These are phyloP conservation scores for Epinephelus moara DNA, from an alignment of 2,113 vertebrate genomes.

Conservation along the genomic window DNA sequence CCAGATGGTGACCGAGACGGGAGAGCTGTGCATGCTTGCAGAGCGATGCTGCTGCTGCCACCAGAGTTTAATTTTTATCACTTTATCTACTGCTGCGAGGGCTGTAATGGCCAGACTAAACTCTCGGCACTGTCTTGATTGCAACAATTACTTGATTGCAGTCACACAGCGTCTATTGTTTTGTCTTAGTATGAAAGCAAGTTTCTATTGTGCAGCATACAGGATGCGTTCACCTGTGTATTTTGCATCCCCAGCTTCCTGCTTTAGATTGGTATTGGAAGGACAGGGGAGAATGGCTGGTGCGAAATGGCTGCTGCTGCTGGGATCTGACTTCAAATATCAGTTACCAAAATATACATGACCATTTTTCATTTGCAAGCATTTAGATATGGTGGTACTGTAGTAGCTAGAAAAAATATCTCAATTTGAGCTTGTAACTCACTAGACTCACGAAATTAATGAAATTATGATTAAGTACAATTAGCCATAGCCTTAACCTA, in stretches of 20 bases:
- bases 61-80: slow-evolving; percentile 46
- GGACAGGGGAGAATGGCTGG: background rate
- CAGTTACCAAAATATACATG: background rate
- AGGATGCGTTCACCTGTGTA: background rate
- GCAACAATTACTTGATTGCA: slow-evolving; percentile 19
- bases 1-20: slow-evolving; percentile 64
- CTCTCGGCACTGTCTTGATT: slow-evolving; percentile 21
- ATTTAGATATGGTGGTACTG: background rate
- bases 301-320: slow-evolving; percentile 11
- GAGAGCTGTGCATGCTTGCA: slow-evolving; percentile 43
- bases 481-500: slow-evolving; percentile 1
- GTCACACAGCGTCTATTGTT: slow-evolving; percentile 19
- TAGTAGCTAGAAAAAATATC: background rate
- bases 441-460: background rate
- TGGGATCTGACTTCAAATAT: background rate
- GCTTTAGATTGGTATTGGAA: background rate
- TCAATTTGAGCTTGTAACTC: slow-evolving; percentile 6
- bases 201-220: slow-evolving; percentile 1
- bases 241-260: slow-evolving; percentile 13
- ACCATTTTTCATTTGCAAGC: slow-evolving; percentile 12
- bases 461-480: background rate
- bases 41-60: slow-evolving; percentile 45
- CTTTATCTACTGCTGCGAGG: slow-evolving; percentile 33
- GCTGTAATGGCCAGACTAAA: slow-evolving; percentile 26
- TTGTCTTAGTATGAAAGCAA: background rate